Percentiles rank a stretch among this genome's conserved stretches.
Evolutionary conservation across 2,888 invertebrate genomes (phyloP).

Genomic region (Bellardia pandia): DNA sequence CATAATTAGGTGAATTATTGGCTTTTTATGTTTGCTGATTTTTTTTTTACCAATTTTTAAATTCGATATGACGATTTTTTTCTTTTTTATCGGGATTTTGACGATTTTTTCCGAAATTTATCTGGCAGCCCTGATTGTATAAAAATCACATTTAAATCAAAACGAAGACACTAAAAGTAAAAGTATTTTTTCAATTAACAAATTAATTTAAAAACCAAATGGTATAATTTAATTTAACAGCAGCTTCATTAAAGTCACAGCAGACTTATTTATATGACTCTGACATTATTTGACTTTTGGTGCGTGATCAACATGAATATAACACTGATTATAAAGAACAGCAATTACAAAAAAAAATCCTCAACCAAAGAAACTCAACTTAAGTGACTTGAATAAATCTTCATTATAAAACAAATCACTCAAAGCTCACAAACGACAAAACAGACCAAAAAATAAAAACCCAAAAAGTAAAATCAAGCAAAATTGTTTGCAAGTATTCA

Average conservation of each 20-base stretch:
- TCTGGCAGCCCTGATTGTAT: no score
- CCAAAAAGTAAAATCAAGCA: background rate
- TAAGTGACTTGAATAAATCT: conserved; percentile 30
- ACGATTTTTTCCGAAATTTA: no score
- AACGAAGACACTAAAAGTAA: background rate
- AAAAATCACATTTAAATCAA: no score
- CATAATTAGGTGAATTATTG: no score
- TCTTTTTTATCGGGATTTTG: no score
- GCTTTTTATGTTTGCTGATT: no score
- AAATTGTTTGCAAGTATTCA: background rate
- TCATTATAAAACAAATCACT: conserved; percentile 23
- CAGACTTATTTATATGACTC: background rate
- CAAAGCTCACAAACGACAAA: conserved; percentile 7
- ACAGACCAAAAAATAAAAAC: background rate
- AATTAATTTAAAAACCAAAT: background rate
- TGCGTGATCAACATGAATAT: conserved; percentile 59
- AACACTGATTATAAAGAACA: conserved; percentile 19
- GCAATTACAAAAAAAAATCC: conserved; percentile 12
- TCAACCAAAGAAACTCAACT: background rate
- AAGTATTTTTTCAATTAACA: background rate
- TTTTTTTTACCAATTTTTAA: no score
- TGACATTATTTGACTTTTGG: conserved; percentile 30
- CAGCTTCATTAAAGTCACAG: background rate
- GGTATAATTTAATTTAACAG: background rate
- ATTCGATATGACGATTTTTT: no score